phyloP scores from a whole-genome alignment of 2,888 invertebrate genomes.

The Cataglyphis cursor region DNA sequence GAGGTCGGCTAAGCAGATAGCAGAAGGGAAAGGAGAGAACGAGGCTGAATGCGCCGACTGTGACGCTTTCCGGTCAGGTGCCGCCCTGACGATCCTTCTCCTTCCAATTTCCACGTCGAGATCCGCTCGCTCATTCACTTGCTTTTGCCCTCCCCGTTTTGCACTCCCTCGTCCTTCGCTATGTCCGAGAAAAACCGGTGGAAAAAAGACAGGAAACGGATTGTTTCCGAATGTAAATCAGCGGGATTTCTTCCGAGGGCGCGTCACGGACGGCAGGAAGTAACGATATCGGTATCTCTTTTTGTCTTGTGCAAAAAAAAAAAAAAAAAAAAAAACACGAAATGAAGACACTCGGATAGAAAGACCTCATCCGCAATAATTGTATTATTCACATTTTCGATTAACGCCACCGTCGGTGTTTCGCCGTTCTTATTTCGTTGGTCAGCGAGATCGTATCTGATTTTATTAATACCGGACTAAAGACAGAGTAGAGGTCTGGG shows the following conservation, averaged over 20 bases:
- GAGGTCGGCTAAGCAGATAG: slow-evolving; percentile 46
- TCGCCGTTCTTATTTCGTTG: slow-evolving; percentile 51
- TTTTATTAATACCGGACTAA: slow-evolving; percentile 52
- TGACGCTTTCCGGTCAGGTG: slow-evolving; percentile 86
- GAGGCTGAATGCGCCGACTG: slow-evolving; percentile 84
- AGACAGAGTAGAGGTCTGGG: slow-evolving; percentile 53
- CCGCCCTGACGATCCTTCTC: slow-evolving; percentile 83
- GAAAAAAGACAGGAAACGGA: slow-evolving; percentile 60
- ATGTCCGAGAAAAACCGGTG: slow-evolving; percentile 28
- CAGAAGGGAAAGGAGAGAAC: slow-evolving; percentile 78
- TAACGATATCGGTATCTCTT: not conserved
- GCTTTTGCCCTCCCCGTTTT: slow-evolving; percentile 74
- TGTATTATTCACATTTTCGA: slow-evolving; percentile 27
- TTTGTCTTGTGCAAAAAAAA: not conserved
- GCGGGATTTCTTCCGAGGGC: slow-evolving; percentile 4
- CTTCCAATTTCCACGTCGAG: slow-evolving; percentile 72
- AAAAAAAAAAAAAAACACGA: not conserved
- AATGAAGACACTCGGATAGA: slow-evolving; percentile 6
- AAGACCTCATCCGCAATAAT: slow-evolving; percentile 42
- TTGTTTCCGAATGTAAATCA: slow-evolving; percentile 54
- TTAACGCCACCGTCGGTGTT: slow-evolving; percentile 7
- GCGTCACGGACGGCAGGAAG: not conserved
- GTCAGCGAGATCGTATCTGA: slow-evolving; percentile 61
- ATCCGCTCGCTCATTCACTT: slow-evolving; percentile 75
- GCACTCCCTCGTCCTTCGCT: slow-evolving; percentile 40